Evolutionary conservation across 2,797 vertebrate species (phyloP), one percentile per base, ranked within the genome.

Genomic region (Lepilemur ruficaudatus): DNA sequence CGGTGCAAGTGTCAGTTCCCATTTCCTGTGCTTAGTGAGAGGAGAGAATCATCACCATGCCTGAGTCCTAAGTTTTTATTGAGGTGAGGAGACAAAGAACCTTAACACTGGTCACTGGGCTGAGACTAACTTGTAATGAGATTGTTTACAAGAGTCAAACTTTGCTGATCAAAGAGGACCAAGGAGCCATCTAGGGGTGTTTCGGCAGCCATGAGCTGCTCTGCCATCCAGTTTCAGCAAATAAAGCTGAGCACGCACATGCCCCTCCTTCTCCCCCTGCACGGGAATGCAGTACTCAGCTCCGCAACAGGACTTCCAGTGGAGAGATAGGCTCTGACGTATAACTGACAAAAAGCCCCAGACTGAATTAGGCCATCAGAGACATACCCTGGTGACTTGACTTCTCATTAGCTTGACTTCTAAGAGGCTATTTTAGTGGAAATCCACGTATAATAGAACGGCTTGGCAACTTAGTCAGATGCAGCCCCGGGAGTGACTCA

Each of bases 341-440:
- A 6, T 23, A 91, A 61, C 28, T 63, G 75, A 63, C 67, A 89
- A 91, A 91, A 57, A 82, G 30, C 6, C 57, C 32, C 23, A 50
- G 41, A 46, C 69, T 57, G 65, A 94, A 79, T 69, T 78, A 76
- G 73, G 41, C 81, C 90, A 92, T 85, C 82, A 73, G 83, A 95
- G 30, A 32, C 57, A 52, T 25, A 67, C 41, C 46, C 80, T 87
- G 30, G 35, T 35, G 2, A 59, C 57, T 59, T 59, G 57, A 59
- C 57, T 59, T 59, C 57, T 59, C 57, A 95, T 94, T 95, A 95
- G 41, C 70, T 86, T 89, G 83, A 79, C 63, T 89, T 93, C 89
- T 83, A 75, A 84, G 86, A 72, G 89, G n/a, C 11, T 65, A 17
- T 67, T 83, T 91, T 93, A 65, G 76, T 52, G 48, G 79, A 87